Conservation (phyloP, 2,888 invertebrate species). For the Tiliacea aurago region DNA sequence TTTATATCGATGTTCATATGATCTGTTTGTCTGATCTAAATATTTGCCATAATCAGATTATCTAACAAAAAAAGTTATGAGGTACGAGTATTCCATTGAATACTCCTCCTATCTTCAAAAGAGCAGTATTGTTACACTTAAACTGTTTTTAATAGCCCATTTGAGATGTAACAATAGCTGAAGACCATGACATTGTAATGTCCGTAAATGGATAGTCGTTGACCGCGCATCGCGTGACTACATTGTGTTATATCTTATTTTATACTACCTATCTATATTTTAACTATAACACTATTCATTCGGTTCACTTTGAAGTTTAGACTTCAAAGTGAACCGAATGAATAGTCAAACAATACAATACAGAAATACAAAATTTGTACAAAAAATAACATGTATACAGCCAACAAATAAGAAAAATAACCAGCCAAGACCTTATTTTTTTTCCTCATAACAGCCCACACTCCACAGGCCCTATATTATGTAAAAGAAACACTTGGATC, state of each 20-base stretch:
- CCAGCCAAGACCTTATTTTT: neutral
- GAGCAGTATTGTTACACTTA: neutral
- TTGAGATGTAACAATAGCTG: conserved; percentile 6
- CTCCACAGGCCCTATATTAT: neutral
- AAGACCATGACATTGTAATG: conserved; percentile 41
- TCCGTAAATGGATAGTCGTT: conserved; percentile 33
- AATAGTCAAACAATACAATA: too few species aligned
- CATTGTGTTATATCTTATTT: conserved; percentile 1
- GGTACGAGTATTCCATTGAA: neutral
- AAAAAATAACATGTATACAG: too few species aligned
- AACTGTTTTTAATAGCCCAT: conserved; percentile 32
- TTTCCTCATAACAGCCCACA: neutral
- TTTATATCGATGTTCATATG: neutral
- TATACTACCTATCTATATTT: neutral
- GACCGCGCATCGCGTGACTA: conserved; percentile 57
- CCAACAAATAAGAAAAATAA: neutral
- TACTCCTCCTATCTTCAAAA: conserved; percentile 1
- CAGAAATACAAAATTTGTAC: neutral
- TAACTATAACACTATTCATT: neutral
- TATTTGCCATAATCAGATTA: neutral
- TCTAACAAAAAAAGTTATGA: neutral
- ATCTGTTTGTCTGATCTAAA: neutral
- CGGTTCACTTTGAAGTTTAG: neutral
- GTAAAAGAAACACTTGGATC: neutral
- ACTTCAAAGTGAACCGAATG: too few species aligned